phyloP scores from a whole-genome alignment of 2,797 vertebrate species.

The Sylvia borin region DNA sequence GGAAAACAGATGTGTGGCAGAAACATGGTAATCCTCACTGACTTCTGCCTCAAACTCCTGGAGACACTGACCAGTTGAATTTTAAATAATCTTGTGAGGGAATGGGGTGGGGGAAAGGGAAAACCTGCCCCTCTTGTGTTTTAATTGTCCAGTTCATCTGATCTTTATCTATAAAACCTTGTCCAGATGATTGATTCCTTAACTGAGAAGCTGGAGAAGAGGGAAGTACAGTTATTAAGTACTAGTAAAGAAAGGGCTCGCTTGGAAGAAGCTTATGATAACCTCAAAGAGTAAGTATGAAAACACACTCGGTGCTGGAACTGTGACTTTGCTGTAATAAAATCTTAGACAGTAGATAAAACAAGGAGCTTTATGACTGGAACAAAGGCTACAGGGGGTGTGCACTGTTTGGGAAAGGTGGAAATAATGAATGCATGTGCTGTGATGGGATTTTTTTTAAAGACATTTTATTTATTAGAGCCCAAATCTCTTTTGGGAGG shows the following conservation, averaged over 20 bases:
- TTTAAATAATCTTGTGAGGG: not conserved
- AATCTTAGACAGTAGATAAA: not conserved
- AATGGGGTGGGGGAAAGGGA: not conserved
- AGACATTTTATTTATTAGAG: not conserved
- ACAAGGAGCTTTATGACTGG: not conserved
- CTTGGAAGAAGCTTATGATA: constrained; percentile 94
- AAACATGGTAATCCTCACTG: not conserved
- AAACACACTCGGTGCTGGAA: not conserved
- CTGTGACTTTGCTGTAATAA: not conserved
- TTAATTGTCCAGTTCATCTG: constrained; percentile 14
- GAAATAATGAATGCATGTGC: not conserved
- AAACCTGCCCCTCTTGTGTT: not conserved
- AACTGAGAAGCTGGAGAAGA: constrained; percentile 90
- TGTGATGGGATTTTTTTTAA: not conserved
- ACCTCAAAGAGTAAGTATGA: constrained; percentile 94
- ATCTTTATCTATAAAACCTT: constrained; percentile 38
- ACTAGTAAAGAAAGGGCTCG: constrained; percentile 95
- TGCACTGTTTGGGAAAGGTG: not conserved
- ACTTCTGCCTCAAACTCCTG: not conserved
- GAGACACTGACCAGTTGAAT: not conserved
- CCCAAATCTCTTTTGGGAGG: not conserved
- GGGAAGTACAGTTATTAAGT: constrained; percentile 89
- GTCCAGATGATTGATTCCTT: constrained; percentile 89
- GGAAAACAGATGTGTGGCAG: not conserved
- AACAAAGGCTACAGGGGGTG: not conserved